Conservation (phyloP, 2,888 invertebrate genomes). For the Temnothorax ravouxi region DNA sequence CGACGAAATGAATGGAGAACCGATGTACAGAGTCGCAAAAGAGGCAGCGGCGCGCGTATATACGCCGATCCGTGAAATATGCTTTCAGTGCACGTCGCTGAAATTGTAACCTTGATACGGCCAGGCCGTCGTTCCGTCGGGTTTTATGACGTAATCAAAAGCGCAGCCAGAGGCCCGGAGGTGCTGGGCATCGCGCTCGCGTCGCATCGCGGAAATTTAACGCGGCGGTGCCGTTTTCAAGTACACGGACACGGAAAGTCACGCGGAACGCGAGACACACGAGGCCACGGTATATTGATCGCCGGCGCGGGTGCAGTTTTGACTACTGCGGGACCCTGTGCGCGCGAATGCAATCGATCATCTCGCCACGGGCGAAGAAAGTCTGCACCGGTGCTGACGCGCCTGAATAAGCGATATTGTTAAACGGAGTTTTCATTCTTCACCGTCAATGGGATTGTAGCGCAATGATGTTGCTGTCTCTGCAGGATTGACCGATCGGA, state of each 20-base stretch:
- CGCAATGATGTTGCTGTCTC: slow-evolving; percentile 59
- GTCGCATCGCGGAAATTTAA: not conserved
- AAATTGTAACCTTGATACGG: slow-evolving; percentile 24
- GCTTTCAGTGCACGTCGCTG: not conserved
- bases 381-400: slow-evolving; percentile 50
- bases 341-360: slow-evolving; percentile 56
- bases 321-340: slow-evolving; percentile 43
- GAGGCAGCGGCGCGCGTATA: not conserved
- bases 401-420: slow-evolving; percentile 58
- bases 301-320: slow-evolving; percentile 39
- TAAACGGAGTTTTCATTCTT: slow-evolving; percentile 59
- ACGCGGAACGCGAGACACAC: slow-evolving; percentile 28
- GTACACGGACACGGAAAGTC: slow-evolving; percentile 12
- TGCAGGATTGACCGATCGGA: slow-evolving; percentile 57
- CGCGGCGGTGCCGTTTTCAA: slow-evolving; percentile 5
- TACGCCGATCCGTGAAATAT: not conserved
- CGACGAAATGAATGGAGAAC: slow-evolving; percentile 25
- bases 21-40: not conserved
- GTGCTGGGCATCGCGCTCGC: not conserved
- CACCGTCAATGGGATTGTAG: slow-evolving; percentile 56
- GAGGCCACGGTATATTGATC: slow-evolving; percentile 46
- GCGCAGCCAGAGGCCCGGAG: not conserved
- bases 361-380: slow-evolving; percentile 51
- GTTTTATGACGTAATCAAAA: slow-evolving; percentile 42
- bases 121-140: not conserved